These are phyloP conservation scores for Brachypalpus laphriformis DNA, from an alignment of 2,888 invertebrate species.

Conservation along the genomic window DNA sequence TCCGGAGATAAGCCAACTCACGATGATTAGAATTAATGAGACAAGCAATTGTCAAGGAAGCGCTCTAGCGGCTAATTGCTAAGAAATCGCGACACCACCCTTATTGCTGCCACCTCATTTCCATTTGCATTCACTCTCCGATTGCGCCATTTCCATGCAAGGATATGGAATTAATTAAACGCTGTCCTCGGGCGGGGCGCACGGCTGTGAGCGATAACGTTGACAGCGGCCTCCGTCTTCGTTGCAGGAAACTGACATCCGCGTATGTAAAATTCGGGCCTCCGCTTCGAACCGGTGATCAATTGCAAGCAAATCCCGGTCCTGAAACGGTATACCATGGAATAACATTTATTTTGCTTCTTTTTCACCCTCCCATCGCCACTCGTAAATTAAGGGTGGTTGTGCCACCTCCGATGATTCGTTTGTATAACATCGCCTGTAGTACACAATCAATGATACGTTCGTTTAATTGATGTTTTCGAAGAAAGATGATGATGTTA, in stretches of 20 bases:
- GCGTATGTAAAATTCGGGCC: conserved; percentile 38
- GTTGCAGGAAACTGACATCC: conserved; percentile 14
- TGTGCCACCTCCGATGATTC: conserved; percentile 16
- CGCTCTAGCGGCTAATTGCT: conserved; percentile 72
- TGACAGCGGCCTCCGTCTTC: not conserved
- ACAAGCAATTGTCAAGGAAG: conserved; percentile 74
- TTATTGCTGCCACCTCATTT: conserved; percentile 44
- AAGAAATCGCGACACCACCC: conserved; percentile 70
- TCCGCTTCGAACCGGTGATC: conserved; percentile 61
- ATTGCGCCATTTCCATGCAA: conserved; percentile 60
- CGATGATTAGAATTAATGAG: conserved; percentile 74
- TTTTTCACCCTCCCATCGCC: not conserved
- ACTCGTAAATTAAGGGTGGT: conserved; percentile 54
- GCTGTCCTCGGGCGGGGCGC: conserved; percentile 51
- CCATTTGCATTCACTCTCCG: conserved; percentile 65
- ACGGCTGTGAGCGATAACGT: conserved; percentile 40
- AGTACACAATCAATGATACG: conserved; percentile 66
- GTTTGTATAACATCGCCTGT: conserved; percentile 57
- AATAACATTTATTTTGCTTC: conserved; percentile 55
- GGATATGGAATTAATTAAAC: conserved; percentile 67
- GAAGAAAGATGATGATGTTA: conserved; percentile 66
- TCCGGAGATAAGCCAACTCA: conserved; percentile 72
- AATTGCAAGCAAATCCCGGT: conserved; percentile 49
- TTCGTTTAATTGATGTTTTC: conserved; percentile 69
- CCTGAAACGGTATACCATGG: conserved; percentile 36